Conservation (phyloP, 2,113 vertebrate species). For the Colinus virginianus region DNA sequence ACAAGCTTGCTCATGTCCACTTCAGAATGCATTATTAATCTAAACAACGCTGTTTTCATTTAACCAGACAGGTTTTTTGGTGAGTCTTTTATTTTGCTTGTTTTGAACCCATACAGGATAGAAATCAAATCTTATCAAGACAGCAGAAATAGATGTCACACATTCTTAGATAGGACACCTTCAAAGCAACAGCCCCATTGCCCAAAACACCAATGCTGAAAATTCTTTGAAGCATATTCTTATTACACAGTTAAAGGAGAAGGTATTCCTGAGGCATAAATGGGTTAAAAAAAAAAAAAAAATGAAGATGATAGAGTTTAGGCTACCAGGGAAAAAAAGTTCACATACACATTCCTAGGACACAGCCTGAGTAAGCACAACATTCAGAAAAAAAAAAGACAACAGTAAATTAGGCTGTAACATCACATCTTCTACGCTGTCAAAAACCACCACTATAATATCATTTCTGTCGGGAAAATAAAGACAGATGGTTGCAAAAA, state of each 20-base stretch:
- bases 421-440: not conserved
- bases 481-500: slow-evolving; percentile 44
- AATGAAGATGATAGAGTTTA: not conserved
- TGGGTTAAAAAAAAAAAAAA: not conserved
- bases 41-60: slow-evolving; percentile 9
- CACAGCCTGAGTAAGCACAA: not conserved
- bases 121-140: not conserved
- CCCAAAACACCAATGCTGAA: not conserved
- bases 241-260: not conserved
- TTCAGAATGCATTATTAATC: not conserved
- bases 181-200: not conserved
- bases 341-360: rapidly evolving
- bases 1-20: not conserved
- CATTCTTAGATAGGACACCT: rapidly evolving
- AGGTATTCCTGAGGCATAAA: not conserved
- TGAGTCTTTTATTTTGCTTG: not conserved
- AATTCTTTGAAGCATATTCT: not conserved
- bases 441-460: not conserved
- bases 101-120: not conserved
- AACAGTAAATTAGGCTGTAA: not conserved
- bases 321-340: not conserved
- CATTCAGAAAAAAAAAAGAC: not conserved
- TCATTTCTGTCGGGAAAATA: slow-evolving; percentile 6
- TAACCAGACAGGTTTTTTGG: not conserved
- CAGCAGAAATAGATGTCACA: not conserved